These are phyloP conservation scores for Melanotaenia duboulayi DNA, from an alignment of 2,113 vertebrate genomes.

Conservation along the genomic window DNA sequence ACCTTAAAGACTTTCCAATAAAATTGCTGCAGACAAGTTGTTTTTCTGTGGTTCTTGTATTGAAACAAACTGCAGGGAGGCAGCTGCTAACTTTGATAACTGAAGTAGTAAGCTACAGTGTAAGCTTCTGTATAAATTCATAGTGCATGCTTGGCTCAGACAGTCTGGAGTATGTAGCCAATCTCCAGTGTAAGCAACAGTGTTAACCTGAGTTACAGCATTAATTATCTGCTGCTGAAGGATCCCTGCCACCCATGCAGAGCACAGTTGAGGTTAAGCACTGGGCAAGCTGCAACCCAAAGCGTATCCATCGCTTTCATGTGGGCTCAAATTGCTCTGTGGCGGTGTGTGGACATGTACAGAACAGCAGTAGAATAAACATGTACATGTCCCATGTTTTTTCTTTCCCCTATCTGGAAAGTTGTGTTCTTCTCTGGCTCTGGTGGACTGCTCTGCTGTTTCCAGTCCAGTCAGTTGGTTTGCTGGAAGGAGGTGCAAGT, in stretches of 20 bases:
- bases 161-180: conserved; percentile 20
- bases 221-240: conserved; percentile 70
- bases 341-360: conserved; percentile 19
- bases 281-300: conserved; percentile 42
- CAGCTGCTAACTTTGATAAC: conserved; percentile 20
- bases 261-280: conserved; percentile 36
- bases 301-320: conserved; percentile 28
- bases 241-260: conserved; percentile 63
- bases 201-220: conserved; percentile 46
- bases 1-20: conserved; percentile 15
- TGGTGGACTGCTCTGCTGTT: not conserved
- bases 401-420: not conserved
- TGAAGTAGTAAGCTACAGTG: conserved; percentile 22
- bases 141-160: conserved; percentile 41
- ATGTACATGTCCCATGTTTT: conserved; percentile 25
- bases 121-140: conserved; percentile 34
- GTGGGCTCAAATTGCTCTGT: conserved; percentile 50
- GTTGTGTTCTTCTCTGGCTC: not conserved
- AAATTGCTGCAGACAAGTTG: conserved; percentile 17
- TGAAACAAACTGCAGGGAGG: conserved; percentile 32
- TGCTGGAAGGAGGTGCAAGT: too few relatives aligned
- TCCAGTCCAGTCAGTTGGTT: not conserved
- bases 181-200: conserved; percentile 53
- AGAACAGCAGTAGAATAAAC: conserved; percentile 31
- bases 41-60: conserved; percentile 22